Evolutionary conservation across 2,113 vertebrate genomes (phyloP), one percentile per base, ranked within the genome.

Genomic region (Tauraco erythrolophus): DNA sequence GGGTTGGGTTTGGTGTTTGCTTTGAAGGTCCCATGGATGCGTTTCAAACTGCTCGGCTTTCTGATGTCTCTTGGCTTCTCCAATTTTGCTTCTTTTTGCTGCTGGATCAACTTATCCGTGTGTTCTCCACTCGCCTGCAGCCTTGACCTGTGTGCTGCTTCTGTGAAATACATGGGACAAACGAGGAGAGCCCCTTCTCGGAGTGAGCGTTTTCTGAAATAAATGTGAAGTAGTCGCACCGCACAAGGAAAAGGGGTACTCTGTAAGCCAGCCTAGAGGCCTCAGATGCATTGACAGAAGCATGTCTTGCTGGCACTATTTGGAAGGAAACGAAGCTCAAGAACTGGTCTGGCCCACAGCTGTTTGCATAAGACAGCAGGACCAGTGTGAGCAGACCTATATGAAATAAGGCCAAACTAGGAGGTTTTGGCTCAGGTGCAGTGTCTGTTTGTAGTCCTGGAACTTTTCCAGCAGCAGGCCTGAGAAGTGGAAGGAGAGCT

Each of bases 211-310:
- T 33, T 9, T 39, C 57, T 22, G 23, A 21, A 21, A 5, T 7
- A 23, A 9, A 6, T 3, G 0, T 6, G 35, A 21, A 10, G 28
- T 25, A 14, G 70, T 22, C 0, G 3, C 19, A 10, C 19, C 0
- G 1, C 14, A 4, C 9, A 1, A 35, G 28, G 46, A 14, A 11
- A 11, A 6, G 35, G 21, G 24, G 6, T 16, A 1, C 21, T 50
- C 46, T 6, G 37, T 9, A 23, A 10, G 48, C 23, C 37, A 71
- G n/a, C 70, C n/a, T 31, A 1, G 11, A 22, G n/a, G 25, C 37
- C 35, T 6, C 6, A 3, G 4, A 17, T 4, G 31, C 9, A 2
- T 1, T 6, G 24, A 14, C 48, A 25, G 10, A 27, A 22, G 12
- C 6, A 9, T 43, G 31, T 13, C 43, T 41, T 35, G 51, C 39